Base-by-base conservation (phyloP, 2,113 vertebrate genomes). In the Psilopsiagon aurifrons region DNA sequence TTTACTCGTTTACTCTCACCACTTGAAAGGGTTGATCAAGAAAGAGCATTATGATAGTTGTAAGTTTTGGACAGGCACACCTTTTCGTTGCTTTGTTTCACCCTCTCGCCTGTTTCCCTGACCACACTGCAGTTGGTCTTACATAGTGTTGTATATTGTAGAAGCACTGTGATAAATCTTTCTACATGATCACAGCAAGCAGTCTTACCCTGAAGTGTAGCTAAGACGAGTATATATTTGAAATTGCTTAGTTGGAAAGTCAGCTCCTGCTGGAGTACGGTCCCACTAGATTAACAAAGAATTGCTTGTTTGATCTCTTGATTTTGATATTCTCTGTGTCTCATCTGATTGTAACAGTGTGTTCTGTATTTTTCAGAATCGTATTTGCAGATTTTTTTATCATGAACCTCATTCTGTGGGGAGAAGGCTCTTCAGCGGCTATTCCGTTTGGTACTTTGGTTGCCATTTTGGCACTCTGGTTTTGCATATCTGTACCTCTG, bases 361-460 rank as follows among this genome's bases (percentile, higher is more conserved):
- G 10, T 86, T 96, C 18, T 95, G n/a, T 98, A 25, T 98, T 95
- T 97, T 97, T 77, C 94, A 99, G 99, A 68, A 99, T 99, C 83
- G 99, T 99, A 25, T 99, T 99, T 98, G 99, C 99, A 3, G 99
- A 99, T 97, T 99, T 99, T 97, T 99, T 99, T 92, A 97, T 99
- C 96, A 99, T 99, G 99, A 99, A 99, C 95, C 98, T 99, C 84
- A 99, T 99, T 97, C 99, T 99, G 37, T 99, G 99, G 99, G 99
- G 99, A 92, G 99, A 99, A 97, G 99, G 99, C 19, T 99, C 99
- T 60, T 99, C 99, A 29, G 99, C 99, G 43, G 99, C 99, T 37
- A 99, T 99, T 97, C 99, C 99, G 0, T 99, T 99, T 46, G 99
- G 99, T 44, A 99, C 99, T 23, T 88, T 99, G 91, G 98, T 99